phyloP scores from a whole-genome alignment of 2,113 vertebrate genomes.

The Hiodon tergisus region DNA sequence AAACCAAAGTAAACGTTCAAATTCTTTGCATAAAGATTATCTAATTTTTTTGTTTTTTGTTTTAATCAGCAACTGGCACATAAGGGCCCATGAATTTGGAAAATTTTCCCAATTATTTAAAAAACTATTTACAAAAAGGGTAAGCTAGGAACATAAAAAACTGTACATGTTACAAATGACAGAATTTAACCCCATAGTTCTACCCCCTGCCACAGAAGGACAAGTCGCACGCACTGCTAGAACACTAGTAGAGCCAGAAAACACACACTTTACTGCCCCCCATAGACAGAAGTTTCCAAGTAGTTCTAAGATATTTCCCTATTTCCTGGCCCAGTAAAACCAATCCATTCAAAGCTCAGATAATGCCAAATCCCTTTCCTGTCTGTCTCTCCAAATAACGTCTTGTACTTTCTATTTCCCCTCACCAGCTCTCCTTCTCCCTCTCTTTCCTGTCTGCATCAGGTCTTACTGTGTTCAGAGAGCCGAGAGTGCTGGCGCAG shows the following conservation, averaged over 20 bases:
- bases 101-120: background rate
- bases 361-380: background rate
- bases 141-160: constrained; percentile 31
- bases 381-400: background rate
- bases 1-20: no score
- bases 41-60: background rate
- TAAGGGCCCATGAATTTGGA: no score
- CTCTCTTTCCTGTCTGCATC: background rate
- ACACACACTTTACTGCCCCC: background rate
- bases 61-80: constrained; percentile 3
- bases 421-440: background rate
- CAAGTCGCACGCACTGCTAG: background rate
- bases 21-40: no score
- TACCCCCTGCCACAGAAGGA: constrained; percentile 3
- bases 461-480: constrained; percentile 20
- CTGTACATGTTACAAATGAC: constrained; percentile 31
- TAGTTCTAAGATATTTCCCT: constrained; percentile 19
- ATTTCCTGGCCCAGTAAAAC: background rate
- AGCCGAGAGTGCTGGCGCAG: constrained; percentile 13
- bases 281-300: constrained; percentile 7
- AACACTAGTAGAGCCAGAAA: background rate
- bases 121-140: constrained; percentile 28
- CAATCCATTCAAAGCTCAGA: constrained; percentile 8
- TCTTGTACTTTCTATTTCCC: constrained; percentile 4
- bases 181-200: constrained; percentile 1